phyloP scores from a whole-genome alignment of 2,797 vertebrate genomes.

The Lacerta agilis region DNA sequence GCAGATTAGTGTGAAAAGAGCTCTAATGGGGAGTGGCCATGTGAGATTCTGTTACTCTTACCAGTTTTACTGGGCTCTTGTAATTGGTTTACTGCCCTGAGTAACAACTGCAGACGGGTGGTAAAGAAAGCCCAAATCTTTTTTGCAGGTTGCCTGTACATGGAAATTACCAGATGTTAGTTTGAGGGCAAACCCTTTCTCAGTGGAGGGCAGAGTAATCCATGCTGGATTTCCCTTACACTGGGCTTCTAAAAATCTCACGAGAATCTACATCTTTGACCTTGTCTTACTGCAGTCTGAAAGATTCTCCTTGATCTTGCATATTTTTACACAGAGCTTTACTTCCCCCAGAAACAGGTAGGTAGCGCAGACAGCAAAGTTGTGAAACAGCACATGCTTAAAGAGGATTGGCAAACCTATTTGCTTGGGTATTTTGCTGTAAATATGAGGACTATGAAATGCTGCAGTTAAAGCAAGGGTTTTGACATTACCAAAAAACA shows the following conservation, averaged over 20 bases:
- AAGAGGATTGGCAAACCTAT: no score
- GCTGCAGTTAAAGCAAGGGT: no score
- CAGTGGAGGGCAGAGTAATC: neutral
- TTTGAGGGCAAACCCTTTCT: neutral
- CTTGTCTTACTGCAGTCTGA: no score
- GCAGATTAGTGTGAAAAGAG: neutral
- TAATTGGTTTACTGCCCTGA: neutral
- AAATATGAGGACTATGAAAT: no score
- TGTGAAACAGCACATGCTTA: no score
- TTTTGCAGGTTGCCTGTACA: neutral
- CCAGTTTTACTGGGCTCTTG: neutral
- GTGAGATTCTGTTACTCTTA: neutral
- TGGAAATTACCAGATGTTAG: neutral
- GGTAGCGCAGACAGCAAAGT: no score
- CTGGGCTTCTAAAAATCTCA: neutral
- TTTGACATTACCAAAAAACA: no score
- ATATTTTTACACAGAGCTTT: neutral
- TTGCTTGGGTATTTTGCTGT: no score
- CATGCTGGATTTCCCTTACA: neutral
- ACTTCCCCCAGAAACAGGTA: no score
- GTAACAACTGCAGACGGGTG: neutral
- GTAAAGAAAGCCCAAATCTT: neutral
- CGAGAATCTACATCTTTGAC: neutral
- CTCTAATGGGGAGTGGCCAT: no score
- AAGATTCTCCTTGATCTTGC: neutral